Conservation (phyloP, 2,797 vertebrate genomes). For the Scomberomorus guttatus region DNA sequence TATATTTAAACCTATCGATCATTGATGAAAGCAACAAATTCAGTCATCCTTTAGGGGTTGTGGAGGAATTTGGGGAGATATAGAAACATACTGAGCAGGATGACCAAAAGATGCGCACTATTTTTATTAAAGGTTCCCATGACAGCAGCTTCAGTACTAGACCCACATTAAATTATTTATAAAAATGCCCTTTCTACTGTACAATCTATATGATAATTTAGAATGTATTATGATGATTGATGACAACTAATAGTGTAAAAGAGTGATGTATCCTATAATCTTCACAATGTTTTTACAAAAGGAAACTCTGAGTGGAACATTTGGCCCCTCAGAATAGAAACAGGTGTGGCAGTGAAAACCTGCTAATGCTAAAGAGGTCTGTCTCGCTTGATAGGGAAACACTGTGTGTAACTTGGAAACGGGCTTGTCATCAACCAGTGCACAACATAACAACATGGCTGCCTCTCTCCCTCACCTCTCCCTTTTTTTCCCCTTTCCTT, state of each 20-base stretch:
- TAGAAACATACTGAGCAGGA: slow-evolving; percentile 1
- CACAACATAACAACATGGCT: slow-evolving; percentile 30
- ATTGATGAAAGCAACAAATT: slow-evolving; percentile 13
- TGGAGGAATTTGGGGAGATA: neutral
- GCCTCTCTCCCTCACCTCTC: slow-evolving; percentile 7
- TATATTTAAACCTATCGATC: slow-evolving; percentile 19
- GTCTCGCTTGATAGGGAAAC: slow-evolving; percentile 50
- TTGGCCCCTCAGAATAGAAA: slow-evolving; percentile 71
- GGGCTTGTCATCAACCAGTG: slow-evolving; percentile 63
- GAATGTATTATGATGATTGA: slow-evolving; percentile 30
- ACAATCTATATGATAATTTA: slow-evolving; percentile 54
- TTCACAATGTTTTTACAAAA: slow-evolving; percentile 24
- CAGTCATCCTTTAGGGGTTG: neutral
- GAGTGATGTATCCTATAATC: neutral
- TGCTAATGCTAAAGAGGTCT: slow-evolving; percentile 18
- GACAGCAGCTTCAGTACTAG: neutral
- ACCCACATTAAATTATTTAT: slow-evolving; percentile 29
- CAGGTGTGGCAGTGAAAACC: slow-evolving; percentile 73
- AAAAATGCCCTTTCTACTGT: slow-evolving; percentile 4
- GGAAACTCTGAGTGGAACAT: slow-evolving; percentile 64
- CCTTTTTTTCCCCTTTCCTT: slow-evolving; percentile 10
- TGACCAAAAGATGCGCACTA: neutral
- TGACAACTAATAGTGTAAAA: neutral
- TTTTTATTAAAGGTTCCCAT: slow-evolving; percentile 19
- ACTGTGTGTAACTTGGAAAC: slow-evolving; percentile 49